Conservation (phyloP, 2,797 vertebrate genomes). For the Strix occidentalis region DNA sequence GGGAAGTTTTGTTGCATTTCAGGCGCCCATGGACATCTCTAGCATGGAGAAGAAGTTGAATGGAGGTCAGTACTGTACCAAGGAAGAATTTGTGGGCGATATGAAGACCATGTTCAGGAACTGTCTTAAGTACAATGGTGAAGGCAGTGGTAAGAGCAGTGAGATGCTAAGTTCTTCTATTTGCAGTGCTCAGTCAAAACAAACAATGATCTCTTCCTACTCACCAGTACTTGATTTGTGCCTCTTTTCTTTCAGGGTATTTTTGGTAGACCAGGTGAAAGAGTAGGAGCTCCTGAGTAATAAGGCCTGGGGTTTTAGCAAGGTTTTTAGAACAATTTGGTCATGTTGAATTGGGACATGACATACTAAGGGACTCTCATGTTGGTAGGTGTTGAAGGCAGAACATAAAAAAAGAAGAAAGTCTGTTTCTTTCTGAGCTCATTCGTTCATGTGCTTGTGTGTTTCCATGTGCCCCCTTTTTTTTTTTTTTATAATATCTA, state of each 20-base stretch:
- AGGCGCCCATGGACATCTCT: slow-evolving; percentile 99
- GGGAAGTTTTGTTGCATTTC: background rate
- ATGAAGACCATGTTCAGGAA: slow-evolving; percentile 99
- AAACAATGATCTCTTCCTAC: background rate
- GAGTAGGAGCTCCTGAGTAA: background rate
- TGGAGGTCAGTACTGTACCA: slow-evolving; percentile 89
- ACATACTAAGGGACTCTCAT: background rate
- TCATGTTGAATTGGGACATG: background rate
- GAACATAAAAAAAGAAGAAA: background rate
- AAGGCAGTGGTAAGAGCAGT: slow-evolving; percentile 89
- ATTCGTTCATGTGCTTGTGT: background rate
- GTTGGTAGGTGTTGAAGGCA: background rate
- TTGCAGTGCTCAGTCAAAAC: background rate
- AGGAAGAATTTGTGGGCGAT: slow-evolving; percentile 94
- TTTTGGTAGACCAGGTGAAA: background rate
- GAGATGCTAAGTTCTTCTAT: background rate
- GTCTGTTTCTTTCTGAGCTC: background rate
- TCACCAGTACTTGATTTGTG: background rate
- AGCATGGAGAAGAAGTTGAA: slow-evolving; percentile 96
- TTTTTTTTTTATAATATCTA: background rate
- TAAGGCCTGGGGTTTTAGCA: background rate
- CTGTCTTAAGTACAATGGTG: slow-evolving; percentile 95
- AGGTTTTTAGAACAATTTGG: background rate
- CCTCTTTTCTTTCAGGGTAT: background rate
- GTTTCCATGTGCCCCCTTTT: background rate